A percentile compares a stretch with the other conserved stretches of the same genome.
Conservation (phyloP, 2,113 vertebrate species). For the Calyptomena viridis region DNA sequence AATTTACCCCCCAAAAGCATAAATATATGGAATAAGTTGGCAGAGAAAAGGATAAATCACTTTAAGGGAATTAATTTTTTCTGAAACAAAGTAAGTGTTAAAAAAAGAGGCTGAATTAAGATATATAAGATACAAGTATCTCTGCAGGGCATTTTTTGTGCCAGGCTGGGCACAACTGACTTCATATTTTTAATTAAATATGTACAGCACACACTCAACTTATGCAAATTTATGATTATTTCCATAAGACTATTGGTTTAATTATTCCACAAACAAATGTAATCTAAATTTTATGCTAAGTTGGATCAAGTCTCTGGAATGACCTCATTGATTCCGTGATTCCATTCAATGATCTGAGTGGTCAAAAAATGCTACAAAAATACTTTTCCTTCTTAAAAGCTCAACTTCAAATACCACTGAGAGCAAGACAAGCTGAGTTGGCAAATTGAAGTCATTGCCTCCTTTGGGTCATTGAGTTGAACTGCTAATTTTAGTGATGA, state of each 20-base stretch:
- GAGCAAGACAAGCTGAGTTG: neutral
- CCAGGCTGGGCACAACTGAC: neutral
- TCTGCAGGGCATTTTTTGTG: neutral
- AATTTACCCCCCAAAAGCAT: neutral
- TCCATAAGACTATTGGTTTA: too few species aligned
- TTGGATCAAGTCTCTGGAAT: too few species aligned
- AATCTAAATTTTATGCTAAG: too few species aligned
- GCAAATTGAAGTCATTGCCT: neutral
- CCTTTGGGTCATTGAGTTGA: neutral
- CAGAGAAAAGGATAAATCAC: neutral
- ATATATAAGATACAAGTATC: too few species aligned
- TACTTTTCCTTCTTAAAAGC: neutral
- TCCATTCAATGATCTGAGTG: neutral
- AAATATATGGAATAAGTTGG: neutral
- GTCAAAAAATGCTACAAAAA: neutral
- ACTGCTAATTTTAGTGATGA: neutral
- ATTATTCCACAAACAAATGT: too few species aligned
- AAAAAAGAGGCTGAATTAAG: neutral
- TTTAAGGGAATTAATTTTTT: neutral
- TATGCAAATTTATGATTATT: neutral
- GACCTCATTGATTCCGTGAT: neutral
- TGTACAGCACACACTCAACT: neutral
- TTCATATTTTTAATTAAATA: neutral
- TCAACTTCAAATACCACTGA: neutral
- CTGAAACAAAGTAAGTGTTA: neutral